Evolutionary conservation across 2,113 vertebrate genomes (phyloP).

Genomic region (Sapajus apella): DNA sequence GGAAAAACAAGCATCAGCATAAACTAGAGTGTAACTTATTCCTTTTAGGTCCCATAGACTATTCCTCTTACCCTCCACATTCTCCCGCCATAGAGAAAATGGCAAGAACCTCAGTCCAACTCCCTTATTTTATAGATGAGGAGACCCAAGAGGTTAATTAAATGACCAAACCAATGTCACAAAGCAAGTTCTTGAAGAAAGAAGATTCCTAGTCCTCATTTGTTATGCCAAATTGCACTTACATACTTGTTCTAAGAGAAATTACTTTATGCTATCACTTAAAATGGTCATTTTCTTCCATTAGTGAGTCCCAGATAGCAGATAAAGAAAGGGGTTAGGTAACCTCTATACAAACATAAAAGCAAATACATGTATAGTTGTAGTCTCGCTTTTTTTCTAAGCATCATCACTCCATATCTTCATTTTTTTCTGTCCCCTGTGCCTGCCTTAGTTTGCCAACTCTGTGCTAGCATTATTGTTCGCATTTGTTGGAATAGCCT

Average conservation of each 20-base stretch:
- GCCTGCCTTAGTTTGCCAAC: background rate
- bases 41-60: background rate
- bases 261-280: constrained; percentile 30
- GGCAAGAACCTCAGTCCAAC: background rate
- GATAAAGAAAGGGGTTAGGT: background rate
- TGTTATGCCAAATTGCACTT: background rate
- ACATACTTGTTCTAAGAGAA: constrained; percentile 8
- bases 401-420: background rate
- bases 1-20: background rate
- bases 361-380: background rate
- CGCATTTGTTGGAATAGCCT: background rate
- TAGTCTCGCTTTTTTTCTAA: background rate
- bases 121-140: background rate
- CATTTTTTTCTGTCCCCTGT: background rate
- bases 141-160: constrained; percentile 2
- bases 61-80: background rate
- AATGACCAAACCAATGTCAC: background rate
- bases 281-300: constrained; percentile 10
- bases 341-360: background rate
- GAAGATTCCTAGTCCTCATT: background rate
- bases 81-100: background rate
- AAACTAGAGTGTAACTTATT: background rate
- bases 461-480: background rate
- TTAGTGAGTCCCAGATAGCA: background rate
- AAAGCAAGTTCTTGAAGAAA: background rate